These are phyloP conservation scores for Eupithecia inturbata DNA, from an alignment of 2,888 invertebrate species.

Conservation along the genomic window DNA sequence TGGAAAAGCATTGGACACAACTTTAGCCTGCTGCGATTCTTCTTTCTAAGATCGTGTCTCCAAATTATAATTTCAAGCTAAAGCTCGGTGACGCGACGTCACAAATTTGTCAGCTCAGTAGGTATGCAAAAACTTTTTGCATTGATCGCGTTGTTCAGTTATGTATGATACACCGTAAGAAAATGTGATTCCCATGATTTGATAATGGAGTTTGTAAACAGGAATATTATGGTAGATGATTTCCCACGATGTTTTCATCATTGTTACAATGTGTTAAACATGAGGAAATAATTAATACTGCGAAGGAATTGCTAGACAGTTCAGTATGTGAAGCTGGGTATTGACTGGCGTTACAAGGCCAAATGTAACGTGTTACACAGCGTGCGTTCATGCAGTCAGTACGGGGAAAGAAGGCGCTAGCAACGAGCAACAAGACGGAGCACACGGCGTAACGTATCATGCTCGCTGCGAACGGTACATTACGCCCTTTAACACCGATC, in stretches of 20 bases:
- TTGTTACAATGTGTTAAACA: too few species aligned
- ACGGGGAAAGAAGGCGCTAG: too few species aligned
- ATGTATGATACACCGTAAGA: not conserved
- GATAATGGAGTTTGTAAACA: conserved; percentile 7
- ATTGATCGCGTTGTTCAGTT: not conserved
- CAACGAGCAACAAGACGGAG: too few species aligned
- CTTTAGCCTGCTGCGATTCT: not conserved
- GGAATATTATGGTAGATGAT: not conserved
- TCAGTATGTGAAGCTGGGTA: too few species aligned
- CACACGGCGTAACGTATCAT: too few species aligned
- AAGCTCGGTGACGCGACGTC: not conserved
- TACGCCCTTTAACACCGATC: too few species aligned
- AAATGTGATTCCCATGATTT: conserved; percentile 12
- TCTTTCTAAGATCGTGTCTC: not conserved
- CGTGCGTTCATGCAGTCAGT: too few species aligned
- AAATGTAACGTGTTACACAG: too few species aligned
- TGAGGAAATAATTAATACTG: too few species aligned
- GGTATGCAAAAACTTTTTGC: not conserved
- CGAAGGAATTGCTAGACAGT: too few species aligned
- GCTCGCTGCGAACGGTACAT: too few species aligned
- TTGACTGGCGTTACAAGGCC: too few species aligned
- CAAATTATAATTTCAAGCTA: not conserved
- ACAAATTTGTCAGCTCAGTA: not conserved
- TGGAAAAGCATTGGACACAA: not conserved
- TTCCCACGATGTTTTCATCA: not conserved